phyloP scores from a whole-genome alignment of 1,140 invertebrate genomes.

The Drosophila takahashii region DNA sequence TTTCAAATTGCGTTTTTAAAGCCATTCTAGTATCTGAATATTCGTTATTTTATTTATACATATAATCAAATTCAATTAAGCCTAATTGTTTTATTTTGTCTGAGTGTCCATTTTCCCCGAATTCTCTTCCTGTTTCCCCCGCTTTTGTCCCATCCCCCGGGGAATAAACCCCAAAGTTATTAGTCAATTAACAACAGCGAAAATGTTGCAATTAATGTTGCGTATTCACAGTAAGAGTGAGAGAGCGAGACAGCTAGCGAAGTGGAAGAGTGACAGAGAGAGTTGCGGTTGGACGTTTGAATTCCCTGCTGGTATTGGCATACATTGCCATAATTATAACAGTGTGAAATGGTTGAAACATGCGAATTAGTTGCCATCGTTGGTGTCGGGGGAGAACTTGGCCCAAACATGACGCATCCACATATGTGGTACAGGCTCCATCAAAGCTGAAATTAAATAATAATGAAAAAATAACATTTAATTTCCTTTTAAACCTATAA shows the following conservation, averaged over 20 bases:
- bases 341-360: slow-evolving; percentile 65
- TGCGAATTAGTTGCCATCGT: slow-evolving; percentile 62
- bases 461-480: too few relatives aligned
- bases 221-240: slow-evolving; percentile 32
- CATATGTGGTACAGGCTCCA: slow-evolving; percentile 20
- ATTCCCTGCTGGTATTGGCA: slow-evolving; percentile 47
- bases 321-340: slow-evolving; percentile 70
- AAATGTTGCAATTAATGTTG: slow-evolving; percentile 75
- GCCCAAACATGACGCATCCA: slow-evolving; percentile 31
- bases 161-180: slow-evolving; percentile 46
- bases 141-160: neutral
- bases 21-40: slow-evolving; percentile 10
- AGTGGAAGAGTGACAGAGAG: neutral
- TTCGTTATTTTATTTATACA: slow-evolving; percentile 19
- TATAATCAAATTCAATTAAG: slow-evolving; percentile 71
- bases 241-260: neutral
- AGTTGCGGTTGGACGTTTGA: slow-evolving; percentile 8
- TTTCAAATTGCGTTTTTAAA: slow-evolving; percentile 60
- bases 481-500: too few relatives aligned
- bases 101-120: neutral
- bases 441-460: neutral
- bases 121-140: slow-evolving; percentile 4
- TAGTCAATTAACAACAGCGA: slow-evolving; percentile 75
- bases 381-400: slow-evolving; percentile 22
- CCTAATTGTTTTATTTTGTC: slow-evolving; percentile 58